Conservation (phyloP, 37 sponge, comb jelly and placozoan species). For the Aplysina aerophoba region DNA sequence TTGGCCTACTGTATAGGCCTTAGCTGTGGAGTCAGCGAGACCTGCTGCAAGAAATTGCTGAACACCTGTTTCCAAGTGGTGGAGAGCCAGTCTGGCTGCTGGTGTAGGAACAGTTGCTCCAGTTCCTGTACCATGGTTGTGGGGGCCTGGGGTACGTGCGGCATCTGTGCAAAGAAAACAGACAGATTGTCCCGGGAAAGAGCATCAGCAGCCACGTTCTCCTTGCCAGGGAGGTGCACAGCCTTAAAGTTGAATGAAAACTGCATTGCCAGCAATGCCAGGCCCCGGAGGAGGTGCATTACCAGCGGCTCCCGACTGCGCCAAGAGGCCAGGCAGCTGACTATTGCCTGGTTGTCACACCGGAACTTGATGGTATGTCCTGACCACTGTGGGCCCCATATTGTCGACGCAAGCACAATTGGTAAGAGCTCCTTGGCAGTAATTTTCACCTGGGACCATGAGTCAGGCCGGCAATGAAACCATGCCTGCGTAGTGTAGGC, state of each 20-base stretch:
- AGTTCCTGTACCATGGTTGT: neutral
- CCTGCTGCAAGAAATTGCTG: neutral
- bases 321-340: too few species aligned
- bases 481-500: constrained; percentile 29
- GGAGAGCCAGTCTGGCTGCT: constrained; percentile 62
- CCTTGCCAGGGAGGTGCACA: neutral
- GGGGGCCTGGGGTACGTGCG: neutral
- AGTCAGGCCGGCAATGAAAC: constrained; percentile 52
- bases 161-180: constrained; percentile 5
- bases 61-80: constrained; percentile 49
- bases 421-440: constrained; percentile 61
- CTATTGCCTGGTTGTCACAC: neutral
- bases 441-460: neutral
- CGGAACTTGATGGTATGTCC: neutral
- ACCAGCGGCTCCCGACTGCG: too few species aligned
- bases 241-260: too few species aligned
- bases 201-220: constrained; percentile 62
- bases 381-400: constrained; percentile 44
- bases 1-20: constrained; percentile 50
- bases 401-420: constrained; percentile 32
- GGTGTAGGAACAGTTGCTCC: constrained; percentile 13
- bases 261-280: too few species aligned
- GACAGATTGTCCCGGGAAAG: constrained; percentile 41
- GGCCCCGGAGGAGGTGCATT: too few species aligned
- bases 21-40: constrained; percentile 55